These are phyloP conservation scores for Metopia argyrocephala DNA, from an alignment of 2,888 invertebrate genomes.

Conservation along the genomic window DNA sequence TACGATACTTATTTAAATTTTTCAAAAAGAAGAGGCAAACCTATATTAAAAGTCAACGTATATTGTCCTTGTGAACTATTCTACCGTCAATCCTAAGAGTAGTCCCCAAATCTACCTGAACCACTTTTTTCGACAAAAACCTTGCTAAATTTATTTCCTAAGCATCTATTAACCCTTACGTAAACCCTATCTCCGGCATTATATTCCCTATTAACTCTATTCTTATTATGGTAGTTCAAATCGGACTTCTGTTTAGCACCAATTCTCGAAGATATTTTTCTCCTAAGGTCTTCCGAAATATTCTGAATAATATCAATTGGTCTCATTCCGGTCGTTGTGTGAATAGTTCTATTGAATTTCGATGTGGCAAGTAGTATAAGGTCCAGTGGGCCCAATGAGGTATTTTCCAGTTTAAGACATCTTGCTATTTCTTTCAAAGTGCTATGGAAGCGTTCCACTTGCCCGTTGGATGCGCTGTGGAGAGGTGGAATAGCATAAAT, in stretches of 20 bases:
- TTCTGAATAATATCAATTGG: background rate
- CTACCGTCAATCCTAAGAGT: background rate
- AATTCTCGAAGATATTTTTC: background rate
- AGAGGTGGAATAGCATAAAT: conserved; percentile 21
- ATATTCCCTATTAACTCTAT: background rate
- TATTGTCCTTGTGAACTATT: no score
- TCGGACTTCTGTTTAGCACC: background rate
- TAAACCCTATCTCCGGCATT: conserved; percentile 3
- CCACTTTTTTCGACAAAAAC: conserved; percentile 5
- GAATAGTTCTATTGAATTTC: conserved; percentile 16
- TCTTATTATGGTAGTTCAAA: background rate
- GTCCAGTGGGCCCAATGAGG: background rate
- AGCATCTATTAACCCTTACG: background rate
- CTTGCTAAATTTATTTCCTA: conserved; percentile 19
- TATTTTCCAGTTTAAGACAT: conserved; percentile 4
- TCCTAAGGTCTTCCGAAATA: background rate
- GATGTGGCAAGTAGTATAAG: background rate
- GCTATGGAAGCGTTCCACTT: conserved; percentile 51
- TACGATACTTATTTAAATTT: no score
- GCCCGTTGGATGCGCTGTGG: conserved; percentile 46
- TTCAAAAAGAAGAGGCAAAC: no score
- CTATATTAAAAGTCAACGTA: no score
- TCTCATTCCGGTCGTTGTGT: conserved; percentile 2
- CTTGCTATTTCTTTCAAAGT: conserved; percentile 26
- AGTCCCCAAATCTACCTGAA: background rate